Percentiles rank a stretch among this genome's conserved stretches.
Evolutionary conservation across 2,113 vertebrate genomes (phyloP).

Genomic region (Leptobrachium leishanense): DNA sequence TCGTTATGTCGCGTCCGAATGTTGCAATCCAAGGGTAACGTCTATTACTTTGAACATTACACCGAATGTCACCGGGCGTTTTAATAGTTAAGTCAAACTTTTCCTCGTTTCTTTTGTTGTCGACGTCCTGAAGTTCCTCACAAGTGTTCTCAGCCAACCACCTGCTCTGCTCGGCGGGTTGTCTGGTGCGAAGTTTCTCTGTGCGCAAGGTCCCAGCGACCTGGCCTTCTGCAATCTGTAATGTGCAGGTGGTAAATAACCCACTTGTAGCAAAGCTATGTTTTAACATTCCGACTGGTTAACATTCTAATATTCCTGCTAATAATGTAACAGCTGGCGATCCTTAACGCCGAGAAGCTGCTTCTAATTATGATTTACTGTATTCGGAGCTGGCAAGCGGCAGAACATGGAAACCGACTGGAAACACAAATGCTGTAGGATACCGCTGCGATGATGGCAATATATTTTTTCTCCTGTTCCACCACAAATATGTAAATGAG

Average conservation of each 20-base stretch:
- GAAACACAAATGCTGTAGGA: neutral
- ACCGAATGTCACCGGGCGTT: no score
- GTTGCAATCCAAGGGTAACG: no score
- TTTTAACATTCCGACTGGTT: constrained; percentile 9
- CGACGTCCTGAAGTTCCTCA: no score
- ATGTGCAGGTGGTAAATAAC: constrained; percentile 22
- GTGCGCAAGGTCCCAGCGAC: no score
- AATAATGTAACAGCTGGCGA: constrained; percentile 39
- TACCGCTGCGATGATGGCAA: neutral
- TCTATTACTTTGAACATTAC: no score
- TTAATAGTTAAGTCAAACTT: no score
- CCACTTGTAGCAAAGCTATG: constrained; percentile 26
- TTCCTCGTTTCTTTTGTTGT: no score
- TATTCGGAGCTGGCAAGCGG: neutral
- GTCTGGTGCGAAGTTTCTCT: no score
- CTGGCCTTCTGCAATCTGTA: neutral
- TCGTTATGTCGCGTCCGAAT: no score
- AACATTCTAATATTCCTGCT: constrained; percentile 38
- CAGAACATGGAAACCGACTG: neutral
- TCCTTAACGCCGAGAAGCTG: neutral
- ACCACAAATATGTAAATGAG: neutral
- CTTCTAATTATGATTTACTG: constrained; percentile 33
- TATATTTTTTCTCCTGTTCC: constrained; percentile 18
- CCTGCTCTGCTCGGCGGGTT: neutral
- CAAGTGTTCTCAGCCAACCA: neutral